Evolutionary conservation across 2,888 invertebrate species (phyloP), one percentile per base, ranked within the genome.

Genomic region (Protophormia terraenovae): DNA sequence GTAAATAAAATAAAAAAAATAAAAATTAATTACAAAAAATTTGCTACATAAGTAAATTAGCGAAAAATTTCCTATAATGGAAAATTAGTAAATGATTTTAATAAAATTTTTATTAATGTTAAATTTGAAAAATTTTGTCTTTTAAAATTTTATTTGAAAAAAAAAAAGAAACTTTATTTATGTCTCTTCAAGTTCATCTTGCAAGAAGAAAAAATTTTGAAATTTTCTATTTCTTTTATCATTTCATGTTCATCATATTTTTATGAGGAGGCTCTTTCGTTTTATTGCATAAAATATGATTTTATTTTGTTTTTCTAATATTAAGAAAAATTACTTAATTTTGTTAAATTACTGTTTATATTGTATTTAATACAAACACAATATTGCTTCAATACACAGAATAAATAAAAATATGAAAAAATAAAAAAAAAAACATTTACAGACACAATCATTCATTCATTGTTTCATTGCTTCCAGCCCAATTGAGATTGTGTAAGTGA

Each of bases 311-410:
- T 58, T 58, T 55, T 58, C 1, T 29, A 50, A 75, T 75, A 60
- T 62, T 24, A 27, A 83, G 62, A 73, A 78, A 77, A 78, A 73
- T 77, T 78, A 60, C 79, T 79, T 75, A 79, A 83, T 79, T 73
- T 83, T 71, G 38, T 62, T 75, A 79, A 75, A 75, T 71, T 79
- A 58, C 64, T 75, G 67, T 78, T 73, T 67, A 38, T 62, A 53
- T 69, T 67, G 60, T 60, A 45, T 83, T 47, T 41, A 71, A 71
- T 41, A 29, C 66, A 77, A 24, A 47, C 27, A 66, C 12, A 71
- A 72, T 72, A 66, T 66, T 35, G 66, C 32, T 73, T 16, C 19
- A 66, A 47, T 66, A 19, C 1, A 27, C 3, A 58, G 0, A 35
- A 19, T 35, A 58, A 35, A 12, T 38, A 27, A 22, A 67, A 55